phyloP scores from a whole-genome alignment of 2,113 vertebrate genomes.

The Clarias macrocephalus region DNA sequence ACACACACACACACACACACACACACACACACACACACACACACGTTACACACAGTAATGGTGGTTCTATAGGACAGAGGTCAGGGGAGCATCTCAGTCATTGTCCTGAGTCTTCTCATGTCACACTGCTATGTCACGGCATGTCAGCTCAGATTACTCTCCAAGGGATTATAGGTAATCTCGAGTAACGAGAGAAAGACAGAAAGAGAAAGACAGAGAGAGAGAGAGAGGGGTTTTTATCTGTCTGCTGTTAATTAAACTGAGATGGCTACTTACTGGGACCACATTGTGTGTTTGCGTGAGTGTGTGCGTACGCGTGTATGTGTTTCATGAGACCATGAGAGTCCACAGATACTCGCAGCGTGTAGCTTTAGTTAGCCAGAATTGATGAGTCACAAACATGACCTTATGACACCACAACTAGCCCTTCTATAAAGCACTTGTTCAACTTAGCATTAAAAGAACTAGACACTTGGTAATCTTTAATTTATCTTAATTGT shows the following conservation, averaged over 20 bases:
- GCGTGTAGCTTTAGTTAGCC: neutral
- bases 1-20: neutral
- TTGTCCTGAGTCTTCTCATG: conserved; percentile 16
- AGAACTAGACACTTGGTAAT: neutral
- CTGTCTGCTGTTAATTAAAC: conserved; percentile 33
- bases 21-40: conserved; percentile 16
- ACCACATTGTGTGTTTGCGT: neutral
- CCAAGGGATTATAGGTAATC: conserved; percentile 63
- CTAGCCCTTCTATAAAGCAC: neutral
- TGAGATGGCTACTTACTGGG: neutral
- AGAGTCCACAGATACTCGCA: neutral
- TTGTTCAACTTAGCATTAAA: neutral
- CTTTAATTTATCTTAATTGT: neutral
- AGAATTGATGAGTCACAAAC: neutral
- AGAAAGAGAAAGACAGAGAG: neutral
- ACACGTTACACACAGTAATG: conserved; percentile 21
- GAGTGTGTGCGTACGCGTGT: neutral
- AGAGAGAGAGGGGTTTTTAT: neutral
- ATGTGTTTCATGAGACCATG: neutral
- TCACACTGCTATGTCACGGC: conserved; percentile 40
- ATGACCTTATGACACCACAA: neutral
- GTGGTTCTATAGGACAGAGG: conserved; percentile 18
- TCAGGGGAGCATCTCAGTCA: conserved; percentile 24
- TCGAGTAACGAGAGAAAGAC: conserved; percentile 7
- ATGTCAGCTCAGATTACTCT: conserved; percentile 66